Percentiles rank a stretch among this genome's conserved stretches.
phyloP scores from a whole-genome alignment of 2,888 invertebrate genomes.

The Rhagium mordax region DNA sequence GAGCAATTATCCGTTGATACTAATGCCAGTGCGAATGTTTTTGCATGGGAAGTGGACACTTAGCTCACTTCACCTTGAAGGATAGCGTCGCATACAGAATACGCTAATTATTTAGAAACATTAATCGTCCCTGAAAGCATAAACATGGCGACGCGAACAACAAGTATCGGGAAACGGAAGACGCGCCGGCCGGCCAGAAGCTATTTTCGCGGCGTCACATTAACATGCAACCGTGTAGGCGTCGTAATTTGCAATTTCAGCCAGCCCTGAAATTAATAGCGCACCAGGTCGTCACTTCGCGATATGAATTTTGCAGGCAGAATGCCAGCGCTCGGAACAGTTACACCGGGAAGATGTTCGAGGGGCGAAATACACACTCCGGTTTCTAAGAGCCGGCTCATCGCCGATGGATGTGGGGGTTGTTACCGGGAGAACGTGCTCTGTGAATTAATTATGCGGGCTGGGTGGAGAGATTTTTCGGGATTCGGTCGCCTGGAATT shows the following conservation, averaged over 20 bases:
- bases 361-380: neutral
- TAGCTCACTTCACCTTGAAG: slow-evolving; percentile 5
- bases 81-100: neutral
- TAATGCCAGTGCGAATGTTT: neutral
- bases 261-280: slow-evolving; percentile 22
- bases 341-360: neutral
- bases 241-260: slow-evolving; percentile 18
- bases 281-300: slow-evolving; percentile 2
- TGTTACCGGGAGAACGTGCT: neutral
- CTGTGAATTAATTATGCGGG: neutral
- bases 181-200: slow-evolving; percentile 2
- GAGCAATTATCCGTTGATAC: neutral
- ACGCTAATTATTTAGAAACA: slow-evolving; percentile 13
- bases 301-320: neutral
- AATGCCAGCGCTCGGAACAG: neutral
- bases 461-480: neutral
- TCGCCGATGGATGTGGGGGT: neutral
- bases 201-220: slow-evolving; percentile 16
- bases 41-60: neutral
- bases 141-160: neutral
- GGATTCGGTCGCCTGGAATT: neutral
- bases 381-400: neutral
- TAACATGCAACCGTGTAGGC: slow-evolving; percentile 15
- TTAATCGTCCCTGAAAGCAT: slow-evolving; percentile 5
- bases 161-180: slow-evolving; percentile 17